These are phyloP conservation scores for Calliphora vicina DNA, from an alignment of 1,140 invertebrate species.

Conservation along the genomic window DNA sequence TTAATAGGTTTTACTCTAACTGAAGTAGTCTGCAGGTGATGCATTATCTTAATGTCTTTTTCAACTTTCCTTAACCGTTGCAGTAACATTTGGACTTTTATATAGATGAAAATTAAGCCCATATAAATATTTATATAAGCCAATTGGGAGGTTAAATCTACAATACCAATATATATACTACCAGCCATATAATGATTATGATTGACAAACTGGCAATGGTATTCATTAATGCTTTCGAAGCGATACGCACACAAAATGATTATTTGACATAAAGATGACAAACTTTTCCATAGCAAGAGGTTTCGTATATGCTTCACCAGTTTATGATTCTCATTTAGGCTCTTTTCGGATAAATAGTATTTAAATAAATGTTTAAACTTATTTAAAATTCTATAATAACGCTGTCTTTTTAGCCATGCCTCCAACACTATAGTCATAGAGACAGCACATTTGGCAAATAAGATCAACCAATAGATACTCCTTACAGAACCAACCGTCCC, in stretches of 20 bases:
- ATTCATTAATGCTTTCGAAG: too few species aligned
- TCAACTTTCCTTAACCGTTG: neutral
- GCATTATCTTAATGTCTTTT: neutral
- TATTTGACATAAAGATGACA: too few species aligned
- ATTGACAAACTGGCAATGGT: too few species aligned
- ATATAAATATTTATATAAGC: neutral
- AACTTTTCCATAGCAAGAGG: too few species aligned
- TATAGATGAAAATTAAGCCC: neutral
- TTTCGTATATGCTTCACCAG: neutral
- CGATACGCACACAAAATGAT: too few species aligned
- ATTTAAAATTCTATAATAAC: neutral
- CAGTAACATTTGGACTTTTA: neutral
- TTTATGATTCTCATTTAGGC: neutral
- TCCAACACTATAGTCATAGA: neutral
- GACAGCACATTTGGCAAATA: neutral
- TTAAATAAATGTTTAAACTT: neutral
- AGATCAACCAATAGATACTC: neutral
- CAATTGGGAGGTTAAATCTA: too few species aligned
- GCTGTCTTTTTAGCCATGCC: neutral
- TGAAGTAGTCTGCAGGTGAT: neutral
- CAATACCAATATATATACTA: too few species aligned
- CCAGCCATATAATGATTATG: too few species aligned
- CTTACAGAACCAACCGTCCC: too few species aligned
- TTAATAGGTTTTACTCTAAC: neutral
- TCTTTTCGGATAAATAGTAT: neutral